Percentiles rank a stretch among this genome's conserved stretches.
Evolutionary conservation across 2,113 vertebrate genomes (phyloP).

Genomic region (Corvus moneduloides): DNA sequence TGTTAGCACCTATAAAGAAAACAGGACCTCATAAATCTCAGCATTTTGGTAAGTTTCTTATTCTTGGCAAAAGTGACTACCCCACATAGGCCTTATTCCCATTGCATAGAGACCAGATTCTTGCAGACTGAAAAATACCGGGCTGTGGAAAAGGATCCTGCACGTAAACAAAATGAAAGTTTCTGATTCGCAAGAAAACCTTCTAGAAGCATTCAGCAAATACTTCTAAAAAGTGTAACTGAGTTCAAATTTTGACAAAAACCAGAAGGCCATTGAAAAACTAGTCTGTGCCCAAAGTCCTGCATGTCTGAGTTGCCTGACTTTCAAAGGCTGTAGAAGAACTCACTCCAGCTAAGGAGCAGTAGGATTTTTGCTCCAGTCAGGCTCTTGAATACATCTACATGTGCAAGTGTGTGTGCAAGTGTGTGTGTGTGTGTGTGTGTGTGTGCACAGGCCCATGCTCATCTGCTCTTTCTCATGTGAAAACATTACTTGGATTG

Average conservation of each 20-base stretch:
- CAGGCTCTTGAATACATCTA: not conserved
- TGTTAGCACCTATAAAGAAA: not conserved
- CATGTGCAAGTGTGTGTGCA: not conserved
- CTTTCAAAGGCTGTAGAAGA: not conserved
- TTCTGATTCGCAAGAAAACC: not conserved
- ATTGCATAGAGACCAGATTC: not conserved
- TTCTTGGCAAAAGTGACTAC: not conserved
- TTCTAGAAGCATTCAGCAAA: not conserved
- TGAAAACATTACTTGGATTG: not conserved
- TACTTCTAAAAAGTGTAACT: not conserved
- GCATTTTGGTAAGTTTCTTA: not conserved
- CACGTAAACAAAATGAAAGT: not conserved
- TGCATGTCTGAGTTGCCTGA: not conserved
- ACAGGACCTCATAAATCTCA: not conserved
- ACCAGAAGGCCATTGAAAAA: not conserved
- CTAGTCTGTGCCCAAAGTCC: not conserved
- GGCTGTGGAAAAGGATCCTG: not conserved
- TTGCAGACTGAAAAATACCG: not conserved
- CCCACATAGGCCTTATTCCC: not conserved
- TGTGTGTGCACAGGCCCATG: rapidly evolving
- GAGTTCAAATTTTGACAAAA: not conserved
- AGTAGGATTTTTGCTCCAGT: not conserved
- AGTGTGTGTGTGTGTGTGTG: not conserved
- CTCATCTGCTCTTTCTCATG: not conserved
- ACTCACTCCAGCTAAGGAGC: not conserved